Conservation (phyloP, 1,140 invertebrate species). For the Apis laboriosa region DNA sequence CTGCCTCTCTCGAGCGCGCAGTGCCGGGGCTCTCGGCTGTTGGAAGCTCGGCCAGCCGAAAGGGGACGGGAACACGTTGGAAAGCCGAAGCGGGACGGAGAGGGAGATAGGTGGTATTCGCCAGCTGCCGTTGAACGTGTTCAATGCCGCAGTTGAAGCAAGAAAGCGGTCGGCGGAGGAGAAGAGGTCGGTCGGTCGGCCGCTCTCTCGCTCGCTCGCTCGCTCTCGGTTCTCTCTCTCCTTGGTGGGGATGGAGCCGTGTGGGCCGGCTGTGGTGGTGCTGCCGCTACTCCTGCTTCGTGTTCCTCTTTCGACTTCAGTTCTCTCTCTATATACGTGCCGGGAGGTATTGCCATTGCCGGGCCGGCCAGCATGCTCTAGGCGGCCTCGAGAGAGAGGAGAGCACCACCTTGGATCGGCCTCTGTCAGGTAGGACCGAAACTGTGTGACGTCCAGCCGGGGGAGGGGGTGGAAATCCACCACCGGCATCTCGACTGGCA, state of each 20-base stretch:
- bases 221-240: slow-evolving; percentile 34
- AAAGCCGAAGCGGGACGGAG: slow-evolving; percentile 22
- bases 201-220: slow-evolving; percentile 27
- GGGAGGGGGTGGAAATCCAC: background rate
- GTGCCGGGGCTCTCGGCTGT: slow-evolving; percentile 28
- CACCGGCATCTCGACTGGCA: slow-evolving; percentile 6
- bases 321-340: slow-evolving; percentile 62
- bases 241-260: slow-evolving; percentile 67
- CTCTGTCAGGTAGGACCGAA: slow-evolving; percentile 30
- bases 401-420: slow-evolving; percentile 36
- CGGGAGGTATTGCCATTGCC: slow-evolving; percentile 57
- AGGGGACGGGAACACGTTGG: background rate
- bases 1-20: background rate
- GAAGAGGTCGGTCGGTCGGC: slow-evolving; percentile 65
- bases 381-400: slow-evolving; percentile 27
- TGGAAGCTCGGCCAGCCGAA: slow-evolving; percentile 19
- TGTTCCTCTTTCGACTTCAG: slow-evolving; percentile 70
- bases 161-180: slow-evolving; percentile 71
- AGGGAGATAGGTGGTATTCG: slow-evolving; percentile 72
- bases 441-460: background rate
- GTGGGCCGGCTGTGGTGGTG: slow-evolving; percentile 59
- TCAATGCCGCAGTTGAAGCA: slow-evolving; percentile 77
- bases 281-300: slow-evolving; percentile 57
- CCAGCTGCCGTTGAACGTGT: slow-evolving; percentile 81
- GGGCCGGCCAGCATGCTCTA: slow-evolving; percentile 47